Percentiles rank a stretch among this genome's conserved stretches.
Conservation (phyloP, 2,113 vertebrate genomes). For the Callospermophilus lateralis region DNA sequence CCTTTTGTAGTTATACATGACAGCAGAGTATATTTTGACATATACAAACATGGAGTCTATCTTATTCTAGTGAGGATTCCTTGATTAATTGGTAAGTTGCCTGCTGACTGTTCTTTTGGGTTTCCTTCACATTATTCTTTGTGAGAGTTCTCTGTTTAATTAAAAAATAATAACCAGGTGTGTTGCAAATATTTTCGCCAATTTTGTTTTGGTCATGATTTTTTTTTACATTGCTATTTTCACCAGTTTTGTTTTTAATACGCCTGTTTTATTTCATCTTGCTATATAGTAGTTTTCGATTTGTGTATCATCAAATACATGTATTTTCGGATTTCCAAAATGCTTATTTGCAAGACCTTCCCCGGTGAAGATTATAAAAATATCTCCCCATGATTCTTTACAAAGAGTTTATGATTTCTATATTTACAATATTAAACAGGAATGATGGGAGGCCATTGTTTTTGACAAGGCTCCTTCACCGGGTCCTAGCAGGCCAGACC, state of each 20-base stretch:
- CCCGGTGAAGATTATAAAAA: background rate
- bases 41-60: no score
- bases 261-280: background rate
- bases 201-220: background rate
- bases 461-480: background rate
- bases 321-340: background rate
- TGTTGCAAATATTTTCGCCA: background rate
- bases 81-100: background rate
- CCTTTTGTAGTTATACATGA: no score
- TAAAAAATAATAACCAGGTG: background rate
- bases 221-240: background rate
- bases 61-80: no score
- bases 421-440: background rate
- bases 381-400: background rate
- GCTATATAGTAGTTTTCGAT: background rate
- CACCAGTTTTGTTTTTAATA: no score
- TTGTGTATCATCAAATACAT: background rate
- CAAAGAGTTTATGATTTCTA: background rate
- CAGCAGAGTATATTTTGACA: no score
- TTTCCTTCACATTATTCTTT: background rate
- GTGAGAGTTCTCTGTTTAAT: background rate
- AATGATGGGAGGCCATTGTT: background rate
- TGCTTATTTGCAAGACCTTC: background rate
- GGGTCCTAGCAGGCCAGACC: background rate
- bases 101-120: background rate